Conservation (phyloP, 2,888 invertebrate genomes). For the Trachelus iudaicus region DNA sequence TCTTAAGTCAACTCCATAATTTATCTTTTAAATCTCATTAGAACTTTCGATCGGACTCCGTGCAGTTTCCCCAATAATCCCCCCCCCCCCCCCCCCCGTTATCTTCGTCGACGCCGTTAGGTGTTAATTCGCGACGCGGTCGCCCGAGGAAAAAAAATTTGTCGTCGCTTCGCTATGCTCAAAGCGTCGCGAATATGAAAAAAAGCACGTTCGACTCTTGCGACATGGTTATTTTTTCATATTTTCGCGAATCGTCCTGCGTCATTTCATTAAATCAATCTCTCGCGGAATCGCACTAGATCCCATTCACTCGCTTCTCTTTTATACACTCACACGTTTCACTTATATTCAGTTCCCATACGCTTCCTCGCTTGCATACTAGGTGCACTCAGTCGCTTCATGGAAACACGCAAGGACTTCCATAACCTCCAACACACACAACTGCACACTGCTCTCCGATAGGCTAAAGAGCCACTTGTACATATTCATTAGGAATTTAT, state of each 20-base stretch:
- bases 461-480: constrained; percentile 45
- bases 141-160: background rate
- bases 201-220: background rate
- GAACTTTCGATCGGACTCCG: background rate
- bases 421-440: background rate
- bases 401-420: background rate
- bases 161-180: background rate
- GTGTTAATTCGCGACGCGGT: constrained; percentile 11
- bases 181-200: background rate
- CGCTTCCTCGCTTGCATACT: background rate
- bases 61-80: background rate
- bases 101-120: background rate
- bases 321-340: background rate
- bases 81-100: background rate
- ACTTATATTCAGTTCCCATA: background rate
- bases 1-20: constrained; percentile 17
- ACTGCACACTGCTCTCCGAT: constrained; percentile 21
- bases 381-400: background rate
- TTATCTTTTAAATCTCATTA: background rate
- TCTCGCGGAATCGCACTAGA: background rate
- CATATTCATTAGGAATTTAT: constrained; percentile 64
- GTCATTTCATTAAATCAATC: background rate
- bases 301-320: background rate
- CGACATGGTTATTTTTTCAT: background rate
- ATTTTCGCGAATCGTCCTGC: background rate